phyloP scores from a whole-genome alignment of 2,113 vertebrate genomes.

The Podarcis raffonei region DNA sequence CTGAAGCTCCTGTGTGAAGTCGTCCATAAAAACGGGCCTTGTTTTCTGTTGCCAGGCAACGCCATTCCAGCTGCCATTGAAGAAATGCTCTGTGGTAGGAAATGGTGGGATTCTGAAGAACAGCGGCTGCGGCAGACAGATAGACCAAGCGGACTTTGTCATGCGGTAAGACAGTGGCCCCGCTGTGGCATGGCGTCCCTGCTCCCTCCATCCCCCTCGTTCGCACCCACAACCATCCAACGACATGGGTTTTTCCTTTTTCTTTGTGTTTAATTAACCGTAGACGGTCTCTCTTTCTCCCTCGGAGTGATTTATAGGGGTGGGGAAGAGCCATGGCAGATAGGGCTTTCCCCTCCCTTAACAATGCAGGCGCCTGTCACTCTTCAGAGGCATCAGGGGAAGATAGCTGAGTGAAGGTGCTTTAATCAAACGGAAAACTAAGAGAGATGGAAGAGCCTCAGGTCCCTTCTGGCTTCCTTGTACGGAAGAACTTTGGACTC shows the following conservation, averaged over 20 bases:
- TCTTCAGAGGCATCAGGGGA: neutral
- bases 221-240: slow-evolving; percentile 24
- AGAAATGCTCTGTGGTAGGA: slow-evolving; percentile 95
- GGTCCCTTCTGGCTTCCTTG: neutral
- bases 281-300: neutral
- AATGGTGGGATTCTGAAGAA: slow-evolving; percentile 93
- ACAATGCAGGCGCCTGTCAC: neutral
- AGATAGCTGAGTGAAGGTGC: neutral
- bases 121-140: slow-evolving; percentile 89
- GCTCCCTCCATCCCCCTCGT: neutral
- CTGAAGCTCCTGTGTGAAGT: slow-evolving; percentile 66
- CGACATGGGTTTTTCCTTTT: slow-evolving; percentile 14
- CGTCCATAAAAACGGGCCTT: slow-evolving; percentile 66
- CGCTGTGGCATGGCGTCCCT: neutral
- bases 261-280: slow-evolving; percentile 10
- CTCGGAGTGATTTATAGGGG: neutral
- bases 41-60: slow-evolving; percentile 86
- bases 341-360: neutral
- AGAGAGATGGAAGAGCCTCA: neutral
- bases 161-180: slow-evolving; percentile 86
- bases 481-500: accelerated
- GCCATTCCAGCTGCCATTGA: slow-evolving; percentile 90
- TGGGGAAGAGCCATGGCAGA: neutral
- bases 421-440: neutral
- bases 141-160: slow-evolving; percentile 92